A percentile compares a stretch with the other conserved stretches of the same genome.
These are phyloP conservation scores for Pollenia labialis DNA, from an alignment of 2,888 invertebrate species.

Conservation along the genomic window DNA sequence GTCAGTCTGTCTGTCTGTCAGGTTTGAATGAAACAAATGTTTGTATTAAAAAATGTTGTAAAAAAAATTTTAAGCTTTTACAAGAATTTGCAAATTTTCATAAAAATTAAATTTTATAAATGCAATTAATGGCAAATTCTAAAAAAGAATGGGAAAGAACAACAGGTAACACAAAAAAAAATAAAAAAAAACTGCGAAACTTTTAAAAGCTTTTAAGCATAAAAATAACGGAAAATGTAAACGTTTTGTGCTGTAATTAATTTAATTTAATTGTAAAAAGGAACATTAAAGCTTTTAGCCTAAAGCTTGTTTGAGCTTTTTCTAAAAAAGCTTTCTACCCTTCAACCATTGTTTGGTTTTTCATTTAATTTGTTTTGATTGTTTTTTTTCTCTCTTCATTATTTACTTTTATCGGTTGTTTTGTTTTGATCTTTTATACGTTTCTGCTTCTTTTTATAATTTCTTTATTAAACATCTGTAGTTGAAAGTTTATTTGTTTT, in stretches of 20 bases:
- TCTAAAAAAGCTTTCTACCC: background rate
- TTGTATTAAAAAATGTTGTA: slow-evolving; percentile 17
- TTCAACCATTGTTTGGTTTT: background rate
- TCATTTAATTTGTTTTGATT: background rate
- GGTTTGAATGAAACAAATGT: background rate
- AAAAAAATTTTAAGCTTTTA: slow-evolving; percentile 5
- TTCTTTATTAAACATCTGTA: slow-evolving; percentile 45
- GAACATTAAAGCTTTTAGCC: slow-evolving; percentile 12
- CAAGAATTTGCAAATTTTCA: slow-evolving; percentile 31
- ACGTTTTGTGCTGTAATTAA: no score
- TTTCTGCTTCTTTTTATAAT: background rate
- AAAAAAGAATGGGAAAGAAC: no score
- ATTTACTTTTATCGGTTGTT: slow-evolving; percentile 3
- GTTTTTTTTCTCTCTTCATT: background rate
- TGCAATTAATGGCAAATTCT: background rate
- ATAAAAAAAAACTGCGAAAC: background rate
- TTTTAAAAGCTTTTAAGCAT: background rate
- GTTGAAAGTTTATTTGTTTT: slow-evolving; percentile 47
- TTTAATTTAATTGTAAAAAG: background rate
- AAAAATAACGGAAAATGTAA: background rate
- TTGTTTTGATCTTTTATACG: slow-evolving; percentile 33
- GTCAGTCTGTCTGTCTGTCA: background rate
- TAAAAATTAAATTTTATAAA: slow-evolving; percentile 24
- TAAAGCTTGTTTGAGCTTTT: slow-evolving; percentile 14
- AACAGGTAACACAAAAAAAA: no score